Evolutionary conservation across 2,888 invertebrate species (phyloP).

Genomic region (Nowickia ferox): DNA sequence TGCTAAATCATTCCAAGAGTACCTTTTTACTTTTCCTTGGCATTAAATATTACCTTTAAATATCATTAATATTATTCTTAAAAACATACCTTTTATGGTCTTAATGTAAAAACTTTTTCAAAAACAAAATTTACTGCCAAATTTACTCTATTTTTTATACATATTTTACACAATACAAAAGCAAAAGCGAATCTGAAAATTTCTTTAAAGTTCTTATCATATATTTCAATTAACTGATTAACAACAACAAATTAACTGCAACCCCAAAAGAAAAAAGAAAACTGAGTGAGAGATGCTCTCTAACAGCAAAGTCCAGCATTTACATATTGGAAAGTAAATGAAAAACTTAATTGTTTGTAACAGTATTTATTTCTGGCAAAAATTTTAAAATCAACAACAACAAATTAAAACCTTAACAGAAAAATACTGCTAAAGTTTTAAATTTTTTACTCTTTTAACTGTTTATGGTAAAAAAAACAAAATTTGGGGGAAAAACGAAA

Average conservation of each 20-base stretch:
- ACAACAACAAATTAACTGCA: constrained; percentile 73
- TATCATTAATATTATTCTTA: background rate
- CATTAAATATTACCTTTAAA: background rate
- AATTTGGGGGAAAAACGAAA: constrained; percentile 4
- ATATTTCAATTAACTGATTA: constrained; percentile 72
- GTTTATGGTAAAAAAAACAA: constrained; percentile 45
- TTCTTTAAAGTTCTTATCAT: constrained; percentile 55
- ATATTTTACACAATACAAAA: background rate
- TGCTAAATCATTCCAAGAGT: no score
- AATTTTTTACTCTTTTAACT: constrained; percentile 45
- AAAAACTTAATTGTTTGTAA: constrained; percentile 57
- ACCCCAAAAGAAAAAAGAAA: constrained; percentile 40
- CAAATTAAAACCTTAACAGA: constrained; percentile 34
- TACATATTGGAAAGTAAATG: constrained; percentile 4
- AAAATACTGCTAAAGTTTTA: constrained; percentile 38
- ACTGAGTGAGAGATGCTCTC: background rate
- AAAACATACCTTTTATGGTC: background rate
- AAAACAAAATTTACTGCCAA: constrained; percentile 42
- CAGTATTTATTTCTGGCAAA: constrained; percentile 40
- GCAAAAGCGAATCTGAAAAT: constrained; percentile 15
- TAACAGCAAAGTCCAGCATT: constrained; percentile 25
- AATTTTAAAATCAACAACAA: constrained; percentile 46
- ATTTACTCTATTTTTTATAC: constrained; percentile 27
- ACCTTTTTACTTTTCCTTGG: background rate
- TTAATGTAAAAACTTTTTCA: constrained; percentile 39